phyloP scores from a whole-genome alignment of 2,888 invertebrate genomes.

The Luffia ferchaultella region DNA sequence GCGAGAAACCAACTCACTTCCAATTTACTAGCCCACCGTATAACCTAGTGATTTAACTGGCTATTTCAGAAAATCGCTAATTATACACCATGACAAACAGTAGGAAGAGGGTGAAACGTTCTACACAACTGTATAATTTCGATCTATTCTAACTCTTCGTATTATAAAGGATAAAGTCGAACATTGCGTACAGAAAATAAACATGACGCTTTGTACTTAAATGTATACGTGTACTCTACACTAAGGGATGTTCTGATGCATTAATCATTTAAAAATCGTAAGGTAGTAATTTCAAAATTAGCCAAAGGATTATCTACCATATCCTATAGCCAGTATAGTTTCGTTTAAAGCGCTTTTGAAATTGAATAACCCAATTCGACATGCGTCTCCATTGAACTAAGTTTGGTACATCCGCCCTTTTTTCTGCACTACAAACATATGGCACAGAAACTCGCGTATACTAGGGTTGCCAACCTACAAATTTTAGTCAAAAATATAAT shows the following conservation, averaged over 20 bases:
- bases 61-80: conserved; percentile 60
- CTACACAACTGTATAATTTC: too few species aligned
- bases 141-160: too few species aligned
- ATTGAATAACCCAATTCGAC: conserved; percentile 38
- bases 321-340: neutral
- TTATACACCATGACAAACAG: conserved; percentile 51
- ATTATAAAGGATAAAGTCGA: conserved; percentile 15
- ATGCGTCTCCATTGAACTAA: conserved; percentile 47
- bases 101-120: conserved; percentile 43
- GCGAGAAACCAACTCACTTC: too few species aligned
- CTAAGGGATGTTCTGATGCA: conserved; percentile 63
- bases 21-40: too few species aligned
- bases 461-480: too few species aligned
- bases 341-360: neutral
- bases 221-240: conserved; percentile 33
- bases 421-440: conserved; percentile 47
- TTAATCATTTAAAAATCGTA: neutral
- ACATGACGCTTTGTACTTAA: conserved; percentile 20
- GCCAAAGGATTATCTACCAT: neutral
- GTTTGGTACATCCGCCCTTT: conserved; percentile 63
- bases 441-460: conserved; percentile 31
- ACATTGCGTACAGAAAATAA: conserved; percentile 11
- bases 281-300: neutral
- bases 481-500: too few species aligned
- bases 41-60: conserved; percentile 49